phyloP scores from a whole-genome alignment of 2,888 invertebrate genomes.

The Pterobdella sp. region DNA sequence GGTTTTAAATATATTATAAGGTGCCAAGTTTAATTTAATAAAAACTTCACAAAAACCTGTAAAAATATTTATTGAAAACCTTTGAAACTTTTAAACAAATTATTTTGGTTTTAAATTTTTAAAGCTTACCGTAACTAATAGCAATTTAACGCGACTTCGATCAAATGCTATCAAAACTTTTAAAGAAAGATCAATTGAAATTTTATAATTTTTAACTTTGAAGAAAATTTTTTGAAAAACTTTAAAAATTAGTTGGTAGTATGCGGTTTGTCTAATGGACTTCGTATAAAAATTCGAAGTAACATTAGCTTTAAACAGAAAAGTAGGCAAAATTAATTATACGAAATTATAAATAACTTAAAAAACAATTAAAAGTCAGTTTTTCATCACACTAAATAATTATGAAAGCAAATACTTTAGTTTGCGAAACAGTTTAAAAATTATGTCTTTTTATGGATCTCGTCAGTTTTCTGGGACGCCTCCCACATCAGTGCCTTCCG shows the following conservation, averaged over 20 bases:
- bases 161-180: not conserved
- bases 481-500: conserved; percentile 9
- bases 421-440: not conserved
- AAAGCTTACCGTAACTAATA: not conserved
- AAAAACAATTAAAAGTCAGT: not conserved
- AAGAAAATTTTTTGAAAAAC: not conserved
- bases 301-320: not conserved
- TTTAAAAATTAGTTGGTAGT: not conserved
- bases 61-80: not conserved
- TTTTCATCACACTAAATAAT: not conserved
- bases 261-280: not conserved
- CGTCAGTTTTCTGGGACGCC: conserved; percentile 7
- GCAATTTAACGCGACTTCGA: conserved; percentile 7
- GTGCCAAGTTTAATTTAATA: not conserved
- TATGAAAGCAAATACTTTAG: not conserved
- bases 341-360: not conserved
- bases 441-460: conserved; percentile 7
- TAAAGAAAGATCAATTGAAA: not conserved
- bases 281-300: conserved; percentile 1
- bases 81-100: not conserved
- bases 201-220: not conserved
- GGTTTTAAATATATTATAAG: conserved; percentile 6
- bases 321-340: not conserved
- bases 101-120: not conserved
- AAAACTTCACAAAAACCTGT: not conserved